These are phyloP conservation scores for Lynx canadensis DNA, from an alignment of 2,113 vertebrate species.

Conservation along the genomic window DNA sequence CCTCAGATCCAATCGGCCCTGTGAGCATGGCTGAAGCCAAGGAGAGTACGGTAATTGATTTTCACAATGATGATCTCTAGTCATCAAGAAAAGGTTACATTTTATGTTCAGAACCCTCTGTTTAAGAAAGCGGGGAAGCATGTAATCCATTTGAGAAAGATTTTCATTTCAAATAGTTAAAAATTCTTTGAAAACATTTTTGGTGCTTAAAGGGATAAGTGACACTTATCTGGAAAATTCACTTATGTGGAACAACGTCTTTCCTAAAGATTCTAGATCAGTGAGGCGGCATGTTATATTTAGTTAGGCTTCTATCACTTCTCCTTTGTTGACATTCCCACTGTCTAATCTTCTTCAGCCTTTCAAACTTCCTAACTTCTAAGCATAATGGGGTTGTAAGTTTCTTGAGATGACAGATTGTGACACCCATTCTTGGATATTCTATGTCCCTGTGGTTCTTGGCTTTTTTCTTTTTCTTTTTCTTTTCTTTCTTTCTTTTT, in stretches of 20 bases:
- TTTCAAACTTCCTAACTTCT: not conserved
- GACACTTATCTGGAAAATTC: conserved; percentile 62
- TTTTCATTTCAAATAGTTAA: conserved; percentile 66
- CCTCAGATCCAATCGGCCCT: not conserved
- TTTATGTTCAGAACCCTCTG: conserved; percentile 39
- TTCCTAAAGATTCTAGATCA: conserved; percentile 24
- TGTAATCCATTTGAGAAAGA: conserved; percentile 62
- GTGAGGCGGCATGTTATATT: not conserved
- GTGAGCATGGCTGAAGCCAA: not conserved
- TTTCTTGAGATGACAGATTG: not conserved
- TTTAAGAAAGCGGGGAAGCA: conserved; percentile 47
- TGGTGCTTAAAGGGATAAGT: conserved; percentile 52
- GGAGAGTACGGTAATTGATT: conserved; percentile 26
- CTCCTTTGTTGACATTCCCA: not conserved
- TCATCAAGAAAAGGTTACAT: conserved; percentile 59
- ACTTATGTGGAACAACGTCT: not conserved
- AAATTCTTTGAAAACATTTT: conserved; percentile 55
- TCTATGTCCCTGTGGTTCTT: not conserved
- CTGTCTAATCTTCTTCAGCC: not conserved
- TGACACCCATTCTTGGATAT: not conserved
- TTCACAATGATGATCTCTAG: conserved; percentile 23
- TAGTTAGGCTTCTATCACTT: not conserved
- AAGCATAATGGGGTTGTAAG: not conserved
- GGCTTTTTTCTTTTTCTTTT: not conserved
- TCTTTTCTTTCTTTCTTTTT: too few relatives aligned